phyloP scores from a whole-genome alignment of 2,888 invertebrate species.

The Steromphala cineraria region DNA sequence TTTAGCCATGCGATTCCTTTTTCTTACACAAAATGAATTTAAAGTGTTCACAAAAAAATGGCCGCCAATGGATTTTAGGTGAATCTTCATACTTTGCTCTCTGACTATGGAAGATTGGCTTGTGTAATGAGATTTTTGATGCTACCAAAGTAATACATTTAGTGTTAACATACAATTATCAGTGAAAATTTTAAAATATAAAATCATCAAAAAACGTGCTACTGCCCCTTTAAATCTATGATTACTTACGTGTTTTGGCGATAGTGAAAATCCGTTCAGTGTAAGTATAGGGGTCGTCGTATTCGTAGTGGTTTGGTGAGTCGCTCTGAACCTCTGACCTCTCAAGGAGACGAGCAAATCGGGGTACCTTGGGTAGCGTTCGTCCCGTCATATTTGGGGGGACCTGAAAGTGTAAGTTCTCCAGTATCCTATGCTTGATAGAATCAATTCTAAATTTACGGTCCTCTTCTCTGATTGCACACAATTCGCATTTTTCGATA shows the following conservation, averaged over 20 bases:
- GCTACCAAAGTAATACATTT: no score
- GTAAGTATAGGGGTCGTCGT: slow-evolving; percentile 49
- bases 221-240: neutral
- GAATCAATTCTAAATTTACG: slow-evolving; percentile 40
- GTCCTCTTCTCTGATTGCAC: slow-evolving; percentile 45
- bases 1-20: no score
- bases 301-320: slow-evolving; percentile 46
- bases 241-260: slow-evolving; percentile 47
- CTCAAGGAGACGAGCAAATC: slow-evolving; percentile 49
- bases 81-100: no score
- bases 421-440: slow-evolving; percentile 50
- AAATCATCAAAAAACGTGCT: no score
- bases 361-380: slow-evolving; percentile 55
- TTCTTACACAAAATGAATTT: no score
- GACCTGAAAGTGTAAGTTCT: slow-evolving; percentile 47
- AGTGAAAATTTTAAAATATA: no score
- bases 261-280: slow-evolving; percentile 50
- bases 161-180: no score
- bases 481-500: slow-evolving; percentile 27
- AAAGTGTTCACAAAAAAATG: no score
- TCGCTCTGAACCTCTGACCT: slow-evolving; percentile 50
- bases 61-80: no score
- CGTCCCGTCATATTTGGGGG: slow-evolving; percentile 59
- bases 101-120: no score
- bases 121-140: no score